Base-by-base conservation (phyloP, 1,140 invertebrate species). In the Halictus rubicundus region DNA sequence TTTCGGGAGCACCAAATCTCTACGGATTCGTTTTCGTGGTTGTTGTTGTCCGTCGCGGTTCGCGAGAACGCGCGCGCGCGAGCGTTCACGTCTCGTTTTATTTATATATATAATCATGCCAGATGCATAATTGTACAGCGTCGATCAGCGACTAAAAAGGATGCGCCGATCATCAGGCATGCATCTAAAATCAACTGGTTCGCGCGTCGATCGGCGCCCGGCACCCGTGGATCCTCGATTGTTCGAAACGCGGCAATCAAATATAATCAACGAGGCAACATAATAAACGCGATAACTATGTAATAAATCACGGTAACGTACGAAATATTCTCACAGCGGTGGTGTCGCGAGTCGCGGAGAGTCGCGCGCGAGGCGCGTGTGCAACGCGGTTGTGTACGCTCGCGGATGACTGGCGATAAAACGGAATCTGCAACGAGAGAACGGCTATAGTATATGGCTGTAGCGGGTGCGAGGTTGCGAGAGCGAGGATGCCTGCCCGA, bases 241-340 rank as follows among this genome's bases (percentile, higher is more conserved):
- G 77, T 81, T 82, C 84, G 81, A 88, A 90, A 89, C 88, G 87
- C 83, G 27, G 88, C 82, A 87, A 89, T 86, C 84, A 85, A 89
- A 89, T 88, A 90, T 87, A 89, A 90, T 89, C 81, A 88, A 88
- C 82, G 81, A 83, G 74, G 81, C 77, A 88, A 87, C 78, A 75
- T 88, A 89, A 88, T 84, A 89, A n/a, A 89, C 86, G 84, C 83
- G 76, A 72, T 72, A 85, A 87, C 83, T 83, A 86, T 87, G 8
- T n/a, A 86, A 86, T n/a, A 87, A 78, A 84, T 87, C 80, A 89
- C 87, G 87, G 80, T 90, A 89, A 89, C 87, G 75, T 83, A 87
- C 78, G 79, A n/a, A 85, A 84, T 80, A 42, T 87, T 52, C 87
- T 84, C 82, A 88, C 83, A 88, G 88, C 87, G 81, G 88, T 74